Evolutionary conservation across 30 jellyfish, hydroid and myxozoan species (phyloP).

Genomic region (Chironex yamaguchii): DNA sequence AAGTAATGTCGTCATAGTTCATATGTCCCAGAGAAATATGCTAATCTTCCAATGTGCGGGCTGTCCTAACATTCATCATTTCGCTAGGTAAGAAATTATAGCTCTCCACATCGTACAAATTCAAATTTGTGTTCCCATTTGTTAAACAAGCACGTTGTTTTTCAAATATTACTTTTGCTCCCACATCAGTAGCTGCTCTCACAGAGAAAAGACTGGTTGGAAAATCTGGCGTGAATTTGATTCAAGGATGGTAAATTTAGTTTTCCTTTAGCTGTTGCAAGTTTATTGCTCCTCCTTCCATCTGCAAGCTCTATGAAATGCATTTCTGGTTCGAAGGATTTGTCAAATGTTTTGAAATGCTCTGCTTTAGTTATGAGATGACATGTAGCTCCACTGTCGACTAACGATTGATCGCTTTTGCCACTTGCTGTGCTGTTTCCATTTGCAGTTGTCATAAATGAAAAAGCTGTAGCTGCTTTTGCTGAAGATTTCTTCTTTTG

Average conservation of each 20-base stretch:
- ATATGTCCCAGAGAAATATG: conserved; percentile 47
- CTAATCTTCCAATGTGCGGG: conserved; percentile 49
- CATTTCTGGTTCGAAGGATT: conserved; percentile 4
- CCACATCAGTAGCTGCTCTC: conserved; percentile 61
- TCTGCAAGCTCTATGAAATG: conserved; percentile 46
- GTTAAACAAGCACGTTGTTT: conserved; percentile 6
- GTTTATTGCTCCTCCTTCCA: conserved; percentile 57
- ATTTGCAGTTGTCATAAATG: conserved; percentile 11
- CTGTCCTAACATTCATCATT: conserved; percentile 3
- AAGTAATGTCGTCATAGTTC: conserved; percentile 41
- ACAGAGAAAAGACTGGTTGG: conserved; percentile 58
- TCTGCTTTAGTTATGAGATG: not conserved
- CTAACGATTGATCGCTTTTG: not conserved
- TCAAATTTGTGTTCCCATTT: conserved; percentile 10
- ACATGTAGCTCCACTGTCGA: conserved; percentile 66
- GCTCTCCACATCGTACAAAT: conserved; percentile 5
- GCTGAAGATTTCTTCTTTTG: conserved; percentile 5
- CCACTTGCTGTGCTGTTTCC: conserved; percentile 24
- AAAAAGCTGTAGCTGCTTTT: not conserved
- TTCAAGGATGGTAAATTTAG: conserved; percentile 32
- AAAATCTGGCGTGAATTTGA: conserved; percentile 47
- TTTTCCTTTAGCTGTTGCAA: conserved; percentile 65
- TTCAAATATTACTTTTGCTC: conserved; percentile 24
- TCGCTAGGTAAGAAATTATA: conserved; percentile 49
- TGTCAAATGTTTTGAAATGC: conserved; percentile 19